Conservation (phyloP, 2,888 invertebrate species). For the Lycia hirtaria region DNA sequence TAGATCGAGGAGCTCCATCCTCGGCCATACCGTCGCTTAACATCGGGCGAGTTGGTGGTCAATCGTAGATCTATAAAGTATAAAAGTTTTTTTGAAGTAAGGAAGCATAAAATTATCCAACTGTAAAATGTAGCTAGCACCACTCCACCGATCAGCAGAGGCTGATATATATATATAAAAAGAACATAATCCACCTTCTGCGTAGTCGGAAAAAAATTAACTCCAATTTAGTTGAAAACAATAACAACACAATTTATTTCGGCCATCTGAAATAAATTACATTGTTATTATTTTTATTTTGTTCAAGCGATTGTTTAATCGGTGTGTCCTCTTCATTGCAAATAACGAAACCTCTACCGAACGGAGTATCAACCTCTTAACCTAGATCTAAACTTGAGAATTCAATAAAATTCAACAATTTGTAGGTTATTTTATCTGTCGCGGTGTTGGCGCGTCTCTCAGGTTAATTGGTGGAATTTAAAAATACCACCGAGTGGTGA, state of each 20-base stretch:
- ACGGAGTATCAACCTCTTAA: constrained; percentile 42
- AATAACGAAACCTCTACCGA: constrained; percentile 31
- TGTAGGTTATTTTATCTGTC: constrained; percentile 34
- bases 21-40: too few species aligned
- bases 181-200: too few species aligned
- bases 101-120: too few species aligned
- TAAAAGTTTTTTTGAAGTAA: too few species aligned
- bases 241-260: neutral
- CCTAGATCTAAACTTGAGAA: constrained; percentile 41
- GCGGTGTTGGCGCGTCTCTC: constrained; percentile 23
- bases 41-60: too few species aligned
- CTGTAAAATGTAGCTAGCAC: too few species aligned
- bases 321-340: constrained; percentile 15
- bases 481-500: constrained; percentile 12
- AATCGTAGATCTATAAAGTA: too few species aligned
- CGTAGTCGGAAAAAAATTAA: too few species aligned
- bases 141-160: too few species aligned
- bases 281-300: constrained; percentile 14
- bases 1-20: too few species aligned
- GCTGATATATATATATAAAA: too few species aligned
- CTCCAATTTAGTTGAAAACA: neutral
- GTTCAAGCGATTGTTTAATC: constrained; percentile 7
- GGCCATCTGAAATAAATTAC: neutral
- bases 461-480: constrained; percentile 32
- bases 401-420: constrained; percentile 35